Evolutionary conservation across 2,113 vertebrate species (phyloP), one percentile per base, ranked within the genome.

Genomic region (Psettodes erumei): DNA sequence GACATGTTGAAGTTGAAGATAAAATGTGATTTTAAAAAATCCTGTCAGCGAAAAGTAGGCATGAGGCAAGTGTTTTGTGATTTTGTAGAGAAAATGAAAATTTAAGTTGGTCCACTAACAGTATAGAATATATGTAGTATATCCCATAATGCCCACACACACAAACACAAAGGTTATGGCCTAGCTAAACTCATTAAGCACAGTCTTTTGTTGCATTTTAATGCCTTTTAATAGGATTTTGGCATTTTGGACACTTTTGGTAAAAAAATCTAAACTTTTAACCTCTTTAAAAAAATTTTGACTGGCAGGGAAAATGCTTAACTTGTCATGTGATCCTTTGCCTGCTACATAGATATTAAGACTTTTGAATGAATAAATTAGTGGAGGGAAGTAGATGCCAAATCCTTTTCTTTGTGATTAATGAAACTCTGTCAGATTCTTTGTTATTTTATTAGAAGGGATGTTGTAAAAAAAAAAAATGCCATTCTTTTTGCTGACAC

Each of bases 311-410:
- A 59, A 83, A 78, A 79, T 63, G 72, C 78, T 73, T 68, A 77
- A n/a, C n/a, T n/a, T 83, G 77, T 82, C 70, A 72, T 82, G 71
- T 85, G 86, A 90, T 90, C 84, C 82, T 72, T 72, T 28, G 66
- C 78, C 79, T 47, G 68, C 71, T 84, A 75, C 83, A 68, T 70
- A 78, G 72, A 89, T 86, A 89, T 89, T 86, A 89, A 78, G 85
- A 89, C 76, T 90, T 85, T 84, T 86, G 84, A 91, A 87, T 86
- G 77, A 89, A 91, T 86, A 91, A 90, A 87, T 91, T 88, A 91
- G 80, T 70, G 72, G 74, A 71, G 65, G 60, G 84, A 87, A 71
- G 85, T 63, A 71, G 82, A 73, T 55, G 68, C 71, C 61, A 90
- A 88, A 87, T 86, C 84, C 79, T 75, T 81, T 47, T 70, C 88